Conservation (phyloP, 1,140 invertebrate genomes). For the Aphaenogaster ashmeadi region DNA sequence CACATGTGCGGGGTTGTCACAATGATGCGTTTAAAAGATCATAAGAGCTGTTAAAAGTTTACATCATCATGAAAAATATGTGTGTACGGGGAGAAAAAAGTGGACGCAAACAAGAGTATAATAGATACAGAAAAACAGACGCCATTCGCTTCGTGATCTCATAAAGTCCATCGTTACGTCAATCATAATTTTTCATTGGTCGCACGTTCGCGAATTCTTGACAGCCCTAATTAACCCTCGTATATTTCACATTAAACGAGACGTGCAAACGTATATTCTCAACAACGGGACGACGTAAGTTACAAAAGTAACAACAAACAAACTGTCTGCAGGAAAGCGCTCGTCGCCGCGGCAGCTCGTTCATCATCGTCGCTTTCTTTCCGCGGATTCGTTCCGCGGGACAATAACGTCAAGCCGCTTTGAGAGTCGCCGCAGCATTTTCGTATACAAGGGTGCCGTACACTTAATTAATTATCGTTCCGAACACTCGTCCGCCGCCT, state of each 20-base stretch:
- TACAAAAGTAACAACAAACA: not conserved
- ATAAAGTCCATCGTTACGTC: not conserved
- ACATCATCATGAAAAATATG: not conserved
- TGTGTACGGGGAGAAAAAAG: not conserved
- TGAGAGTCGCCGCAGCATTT: constrained; percentile 74
- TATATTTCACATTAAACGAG: constrained; percentile 8
- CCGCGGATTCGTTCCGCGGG: constrained; percentile 74
- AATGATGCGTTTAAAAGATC: not conserved
- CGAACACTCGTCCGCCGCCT: not conserved
- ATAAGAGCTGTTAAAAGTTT: not conserved
- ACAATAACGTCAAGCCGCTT: constrained; percentile 78
- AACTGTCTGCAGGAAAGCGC: constrained; percentile 36
- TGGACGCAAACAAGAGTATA: not conserved
- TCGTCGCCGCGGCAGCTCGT: constrained; percentile 37
- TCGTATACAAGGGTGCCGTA: constrained; percentile 76
- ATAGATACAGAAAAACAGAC: constrained; percentile 4
- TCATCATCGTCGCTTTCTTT: constrained; percentile 68
- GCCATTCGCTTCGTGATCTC: not conserved
- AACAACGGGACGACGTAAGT: not conserved
- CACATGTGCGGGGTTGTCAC: not conserved
- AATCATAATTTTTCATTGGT: constrained; percentile 33
- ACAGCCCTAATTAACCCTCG: not conserved
- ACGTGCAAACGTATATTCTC: not conserved
- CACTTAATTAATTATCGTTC: constrained; percentile 82
- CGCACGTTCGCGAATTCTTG: not conserved